Conservation (phyloP, 2,113 vertebrate species). For the Callopanchax toddi region DNA sequence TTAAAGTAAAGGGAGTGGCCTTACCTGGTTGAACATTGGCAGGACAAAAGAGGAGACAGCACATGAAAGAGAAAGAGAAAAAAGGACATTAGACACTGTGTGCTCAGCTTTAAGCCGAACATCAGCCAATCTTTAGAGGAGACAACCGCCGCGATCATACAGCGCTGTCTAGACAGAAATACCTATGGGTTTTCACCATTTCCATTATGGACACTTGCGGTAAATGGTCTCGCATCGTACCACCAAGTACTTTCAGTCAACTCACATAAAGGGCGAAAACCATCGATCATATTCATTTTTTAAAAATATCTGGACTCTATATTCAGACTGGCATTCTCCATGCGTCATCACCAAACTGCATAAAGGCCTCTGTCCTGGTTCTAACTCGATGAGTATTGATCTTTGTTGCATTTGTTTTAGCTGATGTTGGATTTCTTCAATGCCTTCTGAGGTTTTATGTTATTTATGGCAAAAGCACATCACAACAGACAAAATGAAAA, state of each 20-base stretch:
- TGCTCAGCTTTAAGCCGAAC: conserved; percentile 36
- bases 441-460: conserved; percentile 29
- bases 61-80: conserved; percentile 72
- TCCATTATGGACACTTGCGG: conserved; percentile 38
- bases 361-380: conserved; percentile 31
- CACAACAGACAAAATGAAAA: neutral
- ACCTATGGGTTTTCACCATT: conserved; percentile 24
- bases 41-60: conserved; percentile 55
- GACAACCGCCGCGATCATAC: conserved; percentile 17
- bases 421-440: conserved; percentile 36
- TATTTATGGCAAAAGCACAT: conserved; percentile 28
- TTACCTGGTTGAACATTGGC: conserved; percentile 71
- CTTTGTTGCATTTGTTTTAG: conserved; percentile 26
- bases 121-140: conserved; percentile 30
- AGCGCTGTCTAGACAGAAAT: conserved; percentile 52
- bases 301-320: conserved; percentile 47
- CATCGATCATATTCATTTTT: conserved; percentile 49
- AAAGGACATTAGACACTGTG: conserved; percentile 57
- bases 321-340: conserved; percentile 22
- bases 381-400: conserved; percentile 53
- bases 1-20: conserved; percentile 66
- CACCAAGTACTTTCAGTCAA: conserved; percentile 41
- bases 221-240: conserved; percentile 22
- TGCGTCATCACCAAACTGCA: conserved; percentile 38
- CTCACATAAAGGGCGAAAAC: conserved; percentile 17